These are phyloP conservation scores for Pseudonaja textilis DNA, from an alignment of 2,113 vertebrate genomes.

Conservation along the genomic window DNA sequence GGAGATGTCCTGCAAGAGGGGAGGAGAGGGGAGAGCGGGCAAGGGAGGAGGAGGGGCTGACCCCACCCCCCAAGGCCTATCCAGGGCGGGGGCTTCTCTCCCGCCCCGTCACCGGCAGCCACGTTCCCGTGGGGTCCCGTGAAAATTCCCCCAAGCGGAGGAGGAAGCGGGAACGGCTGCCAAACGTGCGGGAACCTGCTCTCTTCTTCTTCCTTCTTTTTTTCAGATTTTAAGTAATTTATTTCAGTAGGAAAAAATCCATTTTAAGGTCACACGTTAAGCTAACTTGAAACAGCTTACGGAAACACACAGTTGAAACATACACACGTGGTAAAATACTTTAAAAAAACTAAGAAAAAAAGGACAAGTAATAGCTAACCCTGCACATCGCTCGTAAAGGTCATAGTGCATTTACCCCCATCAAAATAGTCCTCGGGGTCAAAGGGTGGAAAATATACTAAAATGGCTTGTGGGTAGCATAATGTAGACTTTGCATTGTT, in stretches of 20 bases:
- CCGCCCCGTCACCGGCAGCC: neutral
- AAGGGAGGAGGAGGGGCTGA: neutral
- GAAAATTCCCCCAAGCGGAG: no score
- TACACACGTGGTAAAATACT: conserved; percentile 58
- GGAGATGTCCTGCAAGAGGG: conserved; percentile 84
- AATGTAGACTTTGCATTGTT: conserved; percentile 21
- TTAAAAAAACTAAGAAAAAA: conserved; percentile 65
- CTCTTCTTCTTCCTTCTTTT: no score
- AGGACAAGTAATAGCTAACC: conserved; percentile 63
- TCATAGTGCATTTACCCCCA: conserved; percentile 79
- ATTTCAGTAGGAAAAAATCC: conserved; percentile 79
- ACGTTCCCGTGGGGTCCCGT: neutral
- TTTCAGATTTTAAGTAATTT: conserved; percentile 71
- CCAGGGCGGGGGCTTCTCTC: neutral
- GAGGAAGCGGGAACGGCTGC: neutral
- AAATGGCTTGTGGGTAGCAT: conserved; percentile 64
- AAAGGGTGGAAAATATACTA: conserved; percentile 37
- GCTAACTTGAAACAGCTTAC: conserved; percentile 68
- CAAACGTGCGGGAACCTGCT: neutral
- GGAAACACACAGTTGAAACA: conserved; percentile 73
- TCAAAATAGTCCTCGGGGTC: conserved; percentile 27
- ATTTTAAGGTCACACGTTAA: conserved; percentile 73
- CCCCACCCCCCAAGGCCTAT: neutral
- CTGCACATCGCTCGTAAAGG: conserved; percentile 85
- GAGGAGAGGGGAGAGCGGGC: rapidly evolving